phyloP scores from a whole-genome alignment of 2,888 invertebrate species.

The Drosophila infuscata region DNA sequence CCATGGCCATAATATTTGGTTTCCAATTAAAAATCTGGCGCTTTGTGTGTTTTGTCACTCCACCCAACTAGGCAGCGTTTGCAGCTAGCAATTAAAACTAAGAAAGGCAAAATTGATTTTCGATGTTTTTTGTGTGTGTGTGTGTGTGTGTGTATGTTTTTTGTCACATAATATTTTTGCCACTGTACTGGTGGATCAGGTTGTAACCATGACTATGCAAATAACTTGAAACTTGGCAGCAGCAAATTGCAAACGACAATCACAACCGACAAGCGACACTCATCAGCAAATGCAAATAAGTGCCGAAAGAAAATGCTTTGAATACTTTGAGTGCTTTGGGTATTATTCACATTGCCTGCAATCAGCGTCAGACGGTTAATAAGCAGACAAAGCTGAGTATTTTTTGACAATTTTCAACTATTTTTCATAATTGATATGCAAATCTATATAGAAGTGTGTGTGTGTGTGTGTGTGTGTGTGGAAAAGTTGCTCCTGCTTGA shows the following conservation, averaged over 20 bases:
- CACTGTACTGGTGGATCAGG: conserved; percentile 46
- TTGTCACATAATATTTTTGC: conserved; percentile 58
- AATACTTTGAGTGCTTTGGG: conserved; percentile 31
- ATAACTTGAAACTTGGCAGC: conserved; percentile 60
- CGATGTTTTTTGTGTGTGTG: conserved; percentile 25
- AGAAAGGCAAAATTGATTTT: conserved; percentile 75
- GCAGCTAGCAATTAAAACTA: conserved; percentile 76
- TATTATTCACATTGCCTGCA: conserved; percentile 39
- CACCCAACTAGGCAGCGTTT: neutral
- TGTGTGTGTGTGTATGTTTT: conserved; percentile 18
- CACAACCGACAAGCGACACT: conserved; percentile 34
- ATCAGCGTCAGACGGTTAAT: conserved; percentile 62
- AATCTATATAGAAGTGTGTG: conserved; percentile 38
- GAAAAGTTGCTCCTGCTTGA: conserved; percentile 36
- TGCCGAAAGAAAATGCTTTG: conserved; percentile 36
- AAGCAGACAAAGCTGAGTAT: conserved; percentile 62
- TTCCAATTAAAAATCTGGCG: conserved; percentile 69
- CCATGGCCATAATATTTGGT: conserved; percentile 65
- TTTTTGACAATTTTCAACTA: conserved; percentile 33
- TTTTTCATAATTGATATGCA: conserved; percentile 59
- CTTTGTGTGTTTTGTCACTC: conserved; percentile 45
- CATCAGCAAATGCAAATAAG: conserved; percentile 71
- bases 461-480: conserved; percentile 3
- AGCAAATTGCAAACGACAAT: conserved; percentile 58
- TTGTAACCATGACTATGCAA: conserved; percentile 74